Evolutionary conservation across 2,797 vertebrate genomes (phyloP), one percentile per base, ranked within the genome.

Genomic region (Cynodonichthys magdalenae): DNA sequence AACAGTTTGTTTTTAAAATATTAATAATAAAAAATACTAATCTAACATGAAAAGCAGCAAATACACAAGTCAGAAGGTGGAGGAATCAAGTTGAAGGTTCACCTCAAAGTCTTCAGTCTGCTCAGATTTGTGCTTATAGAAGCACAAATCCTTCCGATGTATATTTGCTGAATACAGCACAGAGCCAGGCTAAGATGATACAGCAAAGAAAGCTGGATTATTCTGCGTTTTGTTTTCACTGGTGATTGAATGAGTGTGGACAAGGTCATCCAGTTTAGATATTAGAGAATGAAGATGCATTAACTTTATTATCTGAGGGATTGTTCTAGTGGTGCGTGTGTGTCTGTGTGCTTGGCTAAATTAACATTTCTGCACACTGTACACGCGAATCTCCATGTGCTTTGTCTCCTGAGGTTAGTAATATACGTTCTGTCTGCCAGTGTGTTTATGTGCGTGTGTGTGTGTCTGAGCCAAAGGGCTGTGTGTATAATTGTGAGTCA

Each of bases 141-240:
- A 75, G 66, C 75, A 74, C 67, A 82, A 80, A 87, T 80, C 61
- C 55, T 77, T 28, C 47, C 46, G 67, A 62, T 36, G 68, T 71
- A 86, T 83, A 82, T 83, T 86, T 86, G 84, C 83, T 86, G 83
- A 83, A 84, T 81, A 71, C 70, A 78, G 81, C 81, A 81, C 62
- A 77, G 74, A 71, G 62, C 58, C 31, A 56, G 45, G 59, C 76
- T 65, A 69, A 61, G 64, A 61, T 19, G 53, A 69, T 61, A 63
- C 50, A 69, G 68, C 71, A 70, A 78, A 74, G 74, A 55, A 78
- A 61, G 72, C 63, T 55, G 71, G 75, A 86, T 83, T 87, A 84
- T 83, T 81, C 74, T 77, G 70, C 31, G 69, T 76, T 63, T 63
- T n/a, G n/a, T 67, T 71, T 48, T 68, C 36, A 60, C 62, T 50